A percentile compares a stretch with the other conserved stretches of the same genome.
These are phyloP conservation scores for Diloba caeruleocephala DNA, from an alignment of 2,888 invertebrate species.

Conservation along the genomic window DNA sequence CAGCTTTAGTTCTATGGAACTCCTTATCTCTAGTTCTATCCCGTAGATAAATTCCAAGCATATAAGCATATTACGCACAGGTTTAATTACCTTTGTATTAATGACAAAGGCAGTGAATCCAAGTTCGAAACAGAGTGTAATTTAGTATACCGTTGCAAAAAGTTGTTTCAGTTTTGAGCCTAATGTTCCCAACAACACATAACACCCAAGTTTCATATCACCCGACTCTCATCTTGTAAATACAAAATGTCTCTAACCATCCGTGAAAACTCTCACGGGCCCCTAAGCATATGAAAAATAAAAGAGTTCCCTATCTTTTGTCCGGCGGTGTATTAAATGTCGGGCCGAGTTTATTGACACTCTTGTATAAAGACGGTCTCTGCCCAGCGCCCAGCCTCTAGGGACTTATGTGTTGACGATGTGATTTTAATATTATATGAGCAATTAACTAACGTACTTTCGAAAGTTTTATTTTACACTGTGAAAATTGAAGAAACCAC, in stretches of 20 bases:
- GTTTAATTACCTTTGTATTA: too few relatives aligned
- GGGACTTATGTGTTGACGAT: slow-evolving; percentile 33
- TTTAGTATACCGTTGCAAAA: too few relatives aligned
- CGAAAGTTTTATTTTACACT: slow-evolving; percentile 5
- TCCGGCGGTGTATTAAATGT: slow-evolving; percentile 57
- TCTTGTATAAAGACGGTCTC: slow-evolving; percentile 32
- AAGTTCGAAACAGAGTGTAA: too few relatives aligned
- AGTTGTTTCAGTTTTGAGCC: too few relatives aligned
- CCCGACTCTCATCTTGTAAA: slow-evolving; percentile 11
- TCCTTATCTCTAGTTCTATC: too few relatives aligned
- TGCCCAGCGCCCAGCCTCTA: not conserved
- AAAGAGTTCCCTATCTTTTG: slow-evolving; percentile 57
- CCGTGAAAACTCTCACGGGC: slow-evolving; percentile 42
- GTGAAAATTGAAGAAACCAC: not conserved
- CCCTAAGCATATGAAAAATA: slow-evolving; percentile 60
- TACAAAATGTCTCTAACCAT: slow-evolving; percentile 34
- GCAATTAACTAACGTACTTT: slow-evolving; percentile 45
- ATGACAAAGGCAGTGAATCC: too few relatives aligned
- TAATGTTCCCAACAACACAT: too few relatives aligned
- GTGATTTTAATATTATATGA: slow-evolving; percentile 20
- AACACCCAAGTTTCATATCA: not conserved
- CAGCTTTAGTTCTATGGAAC: too few relatives aligned
- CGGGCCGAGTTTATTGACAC: slow-evolving; percentile 59
- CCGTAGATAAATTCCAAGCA: too few relatives aligned
- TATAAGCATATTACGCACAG: too few relatives aligned